phyloP scores from a whole-genome alignment of 2,797 vertebrate species.

The Sebastes umbrosus region DNA sequence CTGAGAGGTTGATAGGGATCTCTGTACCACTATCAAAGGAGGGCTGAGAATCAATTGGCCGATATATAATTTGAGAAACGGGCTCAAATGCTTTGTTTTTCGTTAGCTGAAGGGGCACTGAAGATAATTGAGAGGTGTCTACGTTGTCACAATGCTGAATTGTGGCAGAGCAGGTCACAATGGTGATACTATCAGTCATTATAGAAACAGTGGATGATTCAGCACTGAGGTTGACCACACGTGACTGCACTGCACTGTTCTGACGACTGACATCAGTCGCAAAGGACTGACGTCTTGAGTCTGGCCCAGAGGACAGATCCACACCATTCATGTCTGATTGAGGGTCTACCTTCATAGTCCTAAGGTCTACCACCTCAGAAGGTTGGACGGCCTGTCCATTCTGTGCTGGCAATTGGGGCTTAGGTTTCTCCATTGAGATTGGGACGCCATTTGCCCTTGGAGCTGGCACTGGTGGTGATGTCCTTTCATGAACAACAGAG shows the following conservation, averaged over 20 bases:
- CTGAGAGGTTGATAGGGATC: conserved; percentile 93
- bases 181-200: conserved; percentile 85
- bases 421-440: conserved; percentile 77
- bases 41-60: conserved; percentile 80
- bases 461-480: conserved; percentile 73
- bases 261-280: conserved; percentile 81
- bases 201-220: conserved; percentile 85
- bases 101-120: conserved; percentile 90
- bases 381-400: conserved; percentile 83
- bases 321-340: conserved; percentile 86
- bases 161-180: conserved; percentile 87
- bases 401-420: conserved; percentile 81
- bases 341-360: conserved; percentile 88
- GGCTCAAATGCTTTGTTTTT: conserved; percentile 89
- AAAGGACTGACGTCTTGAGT: conserved; percentile 84
- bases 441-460: conserved; percentile 80
- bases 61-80: conserved; percentile 84
- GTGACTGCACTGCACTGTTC: conserved; percentile 91
- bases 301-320: conserved; percentile 87
- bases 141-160: conserved; percentile 75
- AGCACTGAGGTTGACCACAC: conserved; percentile 93
- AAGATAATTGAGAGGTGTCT: conserved; percentile 79
- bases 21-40: conserved; percentile 80
- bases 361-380: conserved; percentile 93
- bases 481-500: conserved; percentile 85